Evolutionary conservation across 1,140 invertebrate genomes (phyloP), one percentile per base, ranked within the genome.

Genomic region (Micrasema minimum): DNA sequence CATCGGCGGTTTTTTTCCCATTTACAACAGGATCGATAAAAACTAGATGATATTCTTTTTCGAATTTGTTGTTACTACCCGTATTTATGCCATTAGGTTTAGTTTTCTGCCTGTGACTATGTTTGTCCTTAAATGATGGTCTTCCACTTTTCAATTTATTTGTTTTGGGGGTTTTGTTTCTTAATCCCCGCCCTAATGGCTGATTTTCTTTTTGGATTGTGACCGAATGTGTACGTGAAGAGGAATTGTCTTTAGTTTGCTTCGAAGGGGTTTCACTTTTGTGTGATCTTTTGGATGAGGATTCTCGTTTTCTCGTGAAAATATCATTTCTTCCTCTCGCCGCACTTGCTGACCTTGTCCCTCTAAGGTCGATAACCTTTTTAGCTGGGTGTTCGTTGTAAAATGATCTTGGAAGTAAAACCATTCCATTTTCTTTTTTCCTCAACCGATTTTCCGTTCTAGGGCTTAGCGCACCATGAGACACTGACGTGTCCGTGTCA

Each of bases 371-470:
- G n/a, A 43, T n/a, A 10, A 55, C 20, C 14, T 31, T 45, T 69
- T 80, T 80, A 4, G 76, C 76, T 11, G 82, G 77, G 64, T 80
- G 77, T 55, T 79, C 76, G 64, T 78, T 82, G 50, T 79, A 78
- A 23, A 78, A 74, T 55, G 79, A 79, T 67, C 78, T 80, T 51
- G 78, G 80, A 51, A 82, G 59, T n/a, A 79, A 67, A 5, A 83
- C 80, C 80, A 83, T 80, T 7, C 83, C 83, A 80, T 85, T 84
- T 75, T 84, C 83, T 72, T 81, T 83, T 14, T 75, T 80, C 76
- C 80, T 81, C 72, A 82, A 74, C 35, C 77, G 80, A 11, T 78
- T 64, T 67, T 77, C 81, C n/a, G 38, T 11, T 26, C 43, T 38
- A 26, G 41, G 41, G 16, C 59, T 64, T n/a, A 64, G 14, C 2